Base-by-base conservation (phyloP, 2,797 vertebrate species). In the Paramormyrops hopkinsi region DNA sequence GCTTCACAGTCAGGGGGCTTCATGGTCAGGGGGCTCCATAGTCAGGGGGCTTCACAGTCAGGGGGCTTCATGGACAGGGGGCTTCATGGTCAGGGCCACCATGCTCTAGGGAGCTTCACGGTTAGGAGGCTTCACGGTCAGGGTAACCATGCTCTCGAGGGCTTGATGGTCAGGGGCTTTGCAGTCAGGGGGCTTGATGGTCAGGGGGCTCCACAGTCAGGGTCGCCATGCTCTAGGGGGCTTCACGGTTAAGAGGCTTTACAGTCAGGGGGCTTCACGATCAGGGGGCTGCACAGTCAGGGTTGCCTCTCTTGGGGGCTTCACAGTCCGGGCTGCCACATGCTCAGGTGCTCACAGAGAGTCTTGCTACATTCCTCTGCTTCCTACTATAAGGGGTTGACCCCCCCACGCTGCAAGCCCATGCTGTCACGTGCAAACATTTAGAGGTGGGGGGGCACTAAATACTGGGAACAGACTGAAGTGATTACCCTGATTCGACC, bases 401-500 rank as follows among this genome's bases (percentile, higher is more conserved):
- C 46, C 69, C 25, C 48, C 41, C 59, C 41, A 7, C 19, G n/a
- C 22, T 37, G 11, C 44, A 53, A 44, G 41, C 48, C 48, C 51
- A 88, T 90, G 22, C 33, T 88, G 83, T 88, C 87, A 88, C 54
- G 50, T 88, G 89, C 86, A 88, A 90, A 87, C 86, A 51, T 44
- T 89, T 83, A 90, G 29, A 48, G 87, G 59, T n/a, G 65, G 33
- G 53, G 89, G 44, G 46, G 73, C 86, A 56, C 69, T 79, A 44
- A 88, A 41, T 50, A 22, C 73, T 79, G 44, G 59, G 51, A 82
- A 82, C 89, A 90, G 89, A 46, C 46, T 88, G 86, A 29, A 90
- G 89, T 53, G 73, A 90, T 90, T 88, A 88, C 76, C 54, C 73
- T 90, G 89, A 90, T 90, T 90, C 44, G 44, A 88, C 86, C 89